Evolutionary conservation across 2,888 invertebrate genomes (phyloP), one percentile per base, ranked within the genome.

Genomic region (Brachypalpus laphriformis): DNA sequence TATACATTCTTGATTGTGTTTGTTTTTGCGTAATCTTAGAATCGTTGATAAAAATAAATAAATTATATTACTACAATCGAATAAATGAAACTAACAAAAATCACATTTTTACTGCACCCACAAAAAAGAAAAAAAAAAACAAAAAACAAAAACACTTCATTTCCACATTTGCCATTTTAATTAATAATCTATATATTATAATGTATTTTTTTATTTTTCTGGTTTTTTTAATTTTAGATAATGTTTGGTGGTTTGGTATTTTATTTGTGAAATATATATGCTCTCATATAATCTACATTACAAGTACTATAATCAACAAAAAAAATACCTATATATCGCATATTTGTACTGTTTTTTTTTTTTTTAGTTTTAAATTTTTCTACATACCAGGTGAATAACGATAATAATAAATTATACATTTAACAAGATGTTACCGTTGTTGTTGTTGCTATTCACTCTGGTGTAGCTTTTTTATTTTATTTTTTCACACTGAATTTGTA

Each of bases 231-330:
- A 83, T 83, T 83, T 83, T 83, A 83, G 83, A 83, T 83, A 83
- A 83, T 83, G 83, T 83, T 70, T 83, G 83, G 83, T 83, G 83
- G 83, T 83, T 83, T 83, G 83, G 83, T 83, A 83, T 80, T 80
- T 80, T 83, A 78, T 83, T 83, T 83, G 82, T 83, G 80, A 83
- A 70, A 74, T 70, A 83, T 66, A 76, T 70, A 78, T 75, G 70
- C 70, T 80, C 77, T 82, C 82, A 83, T 83, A 68, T 70, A 74
- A 68, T 74, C 74, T 68, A 61, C 68, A 78, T 78, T 75, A 68
- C 80, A 83, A 80, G 54, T 78, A 34, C 34, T 34, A 75, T 65
- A 74, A 74, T 83, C 49, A 65, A 70, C 14, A 77, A 54, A 74
- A 72, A 20, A 49, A 42, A 49, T 47, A 20, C 7, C 9, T 61